phyloP scores from a whole-genome alignment of 2,113 vertebrate species.

The Cygnus buccinator region DNA sequence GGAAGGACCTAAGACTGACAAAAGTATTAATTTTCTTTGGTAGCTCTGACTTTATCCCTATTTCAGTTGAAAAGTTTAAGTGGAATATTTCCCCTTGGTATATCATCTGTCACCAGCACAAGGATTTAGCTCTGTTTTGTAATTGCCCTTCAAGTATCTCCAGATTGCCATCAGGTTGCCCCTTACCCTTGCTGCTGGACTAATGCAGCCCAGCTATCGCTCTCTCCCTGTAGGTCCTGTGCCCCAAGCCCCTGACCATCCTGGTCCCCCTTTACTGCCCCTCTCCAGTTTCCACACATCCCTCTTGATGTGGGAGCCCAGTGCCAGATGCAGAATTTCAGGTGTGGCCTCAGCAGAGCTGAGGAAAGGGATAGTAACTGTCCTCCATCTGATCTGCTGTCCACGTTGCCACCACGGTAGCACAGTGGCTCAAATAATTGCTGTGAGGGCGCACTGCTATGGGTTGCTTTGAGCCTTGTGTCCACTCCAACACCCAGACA shows the following conservation, averaged over 20 bases:
- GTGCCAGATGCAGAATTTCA: accelerated
- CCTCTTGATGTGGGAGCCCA: accelerated
- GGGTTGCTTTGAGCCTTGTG: background rate
- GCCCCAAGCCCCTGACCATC: background rate
- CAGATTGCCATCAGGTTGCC: background rate
- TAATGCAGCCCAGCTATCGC: background rate
- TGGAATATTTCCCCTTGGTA: background rate
- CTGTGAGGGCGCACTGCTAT: background rate
- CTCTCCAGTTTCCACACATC: background rate
- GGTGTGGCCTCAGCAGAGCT: background rate
- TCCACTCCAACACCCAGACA: background rate
- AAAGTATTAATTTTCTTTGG: background rate
- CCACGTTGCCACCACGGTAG: background rate
- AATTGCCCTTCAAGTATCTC: background rate
- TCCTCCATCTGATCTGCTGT: background rate
- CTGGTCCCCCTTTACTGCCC: background rate
- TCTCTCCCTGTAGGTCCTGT: background rate
- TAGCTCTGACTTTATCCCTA: background rate
- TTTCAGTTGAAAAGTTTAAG: background rate
- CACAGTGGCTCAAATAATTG: background rate
- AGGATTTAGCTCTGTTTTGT: background rate
- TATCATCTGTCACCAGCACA: background rate
- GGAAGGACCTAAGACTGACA: background rate
- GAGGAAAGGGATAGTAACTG: background rate
- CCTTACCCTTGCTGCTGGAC: background rate